phyloP scores from a whole-genome alignment of 1,140 invertebrate species.

The Eulimnadia texana region DNA sequence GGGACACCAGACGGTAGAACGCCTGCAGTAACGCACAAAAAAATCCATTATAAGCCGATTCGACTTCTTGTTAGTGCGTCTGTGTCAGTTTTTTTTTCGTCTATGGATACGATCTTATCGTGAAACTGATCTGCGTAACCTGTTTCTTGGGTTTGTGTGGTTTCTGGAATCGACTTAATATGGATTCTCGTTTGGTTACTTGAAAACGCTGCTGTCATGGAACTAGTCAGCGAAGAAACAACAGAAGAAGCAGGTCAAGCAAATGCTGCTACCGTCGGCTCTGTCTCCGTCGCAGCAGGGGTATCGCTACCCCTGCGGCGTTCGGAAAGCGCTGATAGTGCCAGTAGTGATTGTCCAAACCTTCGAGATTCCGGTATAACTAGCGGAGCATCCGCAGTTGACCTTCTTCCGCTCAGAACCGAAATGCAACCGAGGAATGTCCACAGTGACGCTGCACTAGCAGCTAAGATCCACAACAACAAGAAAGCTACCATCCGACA shows the following conservation, averaged over 20 bases:
- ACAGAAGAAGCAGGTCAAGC: too few species aligned
- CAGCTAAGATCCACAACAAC: conserved; percentile 7
- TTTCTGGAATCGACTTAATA: too few species aligned
- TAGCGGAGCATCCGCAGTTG: not conserved
- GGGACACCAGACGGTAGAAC: too few species aligned
- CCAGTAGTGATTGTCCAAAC: not conserved
- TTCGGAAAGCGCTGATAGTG: not conserved
- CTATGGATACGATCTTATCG: too few species aligned
- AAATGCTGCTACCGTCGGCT: too few species aligned
- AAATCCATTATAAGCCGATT: too few species aligned
- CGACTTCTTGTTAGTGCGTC: too few species aligned
- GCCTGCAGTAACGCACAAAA: too few species aligned
- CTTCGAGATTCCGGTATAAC: not conserved
- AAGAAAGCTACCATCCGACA: conserved; percentile 42
- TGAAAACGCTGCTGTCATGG: not conserved
- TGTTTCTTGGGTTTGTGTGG: too few species aligned
- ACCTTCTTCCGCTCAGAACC: not conserved
- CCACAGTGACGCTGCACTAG: not conserved
- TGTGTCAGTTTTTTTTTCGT: too few species aligned
- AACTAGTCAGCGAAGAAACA: not conserved
- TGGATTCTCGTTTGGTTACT: too few species aligned
- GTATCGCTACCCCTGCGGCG: not conserved
- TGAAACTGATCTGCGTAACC: too few species aligned
- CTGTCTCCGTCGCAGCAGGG: not conserved
- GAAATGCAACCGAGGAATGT: not conserved